These are phyloP conservation scores for Bolinopsis microptera DNA, from an alignment of 37 sponge, comb jelly and placozoan species.

Conservation along the genomic window DNA sequence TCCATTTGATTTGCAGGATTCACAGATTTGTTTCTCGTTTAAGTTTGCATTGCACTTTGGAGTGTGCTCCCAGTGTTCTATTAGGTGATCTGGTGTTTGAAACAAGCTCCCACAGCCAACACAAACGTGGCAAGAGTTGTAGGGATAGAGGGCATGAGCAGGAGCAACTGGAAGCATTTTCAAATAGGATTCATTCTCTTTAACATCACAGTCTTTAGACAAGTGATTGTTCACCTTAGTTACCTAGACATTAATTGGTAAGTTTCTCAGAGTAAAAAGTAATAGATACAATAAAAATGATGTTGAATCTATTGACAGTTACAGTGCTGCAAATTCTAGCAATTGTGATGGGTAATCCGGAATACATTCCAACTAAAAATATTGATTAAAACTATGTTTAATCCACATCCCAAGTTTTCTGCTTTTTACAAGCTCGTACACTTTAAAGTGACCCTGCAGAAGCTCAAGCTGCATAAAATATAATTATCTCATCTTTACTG, in stretches of 20 bases:
- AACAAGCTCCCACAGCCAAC: conserved; percentile 12
- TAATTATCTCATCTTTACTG: too few relatives aligned
- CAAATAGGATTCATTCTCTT: neutral
- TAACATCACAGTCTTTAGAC: neutral
- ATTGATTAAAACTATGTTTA: neutral
- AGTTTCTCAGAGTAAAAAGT: neutral
- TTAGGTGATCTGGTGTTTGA: neutral
- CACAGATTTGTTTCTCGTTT: neutral
- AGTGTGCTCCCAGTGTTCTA: conserved; percentile 25
- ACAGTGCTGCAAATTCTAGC: neutral
- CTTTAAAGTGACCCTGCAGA: too few relatives aligned
- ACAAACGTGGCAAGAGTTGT: conserved; percentile 31
- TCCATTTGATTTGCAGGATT: neutral
- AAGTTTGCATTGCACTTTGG: conserved; percentile 19
- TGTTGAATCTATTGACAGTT: neutral
- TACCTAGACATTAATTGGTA: neutral
- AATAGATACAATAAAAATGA: neutral
- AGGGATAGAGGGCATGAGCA: neutral
- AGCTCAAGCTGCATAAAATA: too few relatives aligned
- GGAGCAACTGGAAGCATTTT: neutral
- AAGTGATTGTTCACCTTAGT: conserved; percentile 11
- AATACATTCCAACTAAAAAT: too few relatives aligned
- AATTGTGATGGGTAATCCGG: too few relatives aligned
- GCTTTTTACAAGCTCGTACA: too few relatives aligned
- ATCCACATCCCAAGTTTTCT: neutral